Percentiles rank a stretch among this genome's conserved stretches.
These are phyloP conservation scores for Parapristionchus giblindavisi DNA, from an alignment of 2,888 invertebrate species.

Conservation along the genomic window DNA sequence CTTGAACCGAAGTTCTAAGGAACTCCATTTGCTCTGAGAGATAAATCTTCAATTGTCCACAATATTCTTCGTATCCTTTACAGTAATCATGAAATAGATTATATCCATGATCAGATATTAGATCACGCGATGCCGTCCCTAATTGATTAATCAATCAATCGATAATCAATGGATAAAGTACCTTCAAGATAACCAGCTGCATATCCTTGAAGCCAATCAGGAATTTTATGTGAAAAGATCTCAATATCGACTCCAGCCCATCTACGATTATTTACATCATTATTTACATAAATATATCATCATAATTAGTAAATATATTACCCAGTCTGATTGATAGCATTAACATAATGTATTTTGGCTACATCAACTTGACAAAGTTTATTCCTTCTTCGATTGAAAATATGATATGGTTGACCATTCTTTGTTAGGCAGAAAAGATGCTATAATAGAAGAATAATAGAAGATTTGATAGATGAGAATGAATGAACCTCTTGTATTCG, in stretches of 20 bases:
- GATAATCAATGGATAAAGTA: neutral
- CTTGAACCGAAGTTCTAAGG: neutral
- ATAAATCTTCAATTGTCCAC: constrained; percentile 11
- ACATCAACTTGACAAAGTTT: constrained; percentile 6
- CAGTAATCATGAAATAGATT: constrained; percentile 16
- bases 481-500: neutral
- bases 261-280: neutral
- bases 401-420: constrained; percentile 6
- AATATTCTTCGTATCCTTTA: constrained; percentile 1
- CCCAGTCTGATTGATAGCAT: constrained; percentile 27
- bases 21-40: constrained; percentile 8
- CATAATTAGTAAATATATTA: neutral
- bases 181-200: constrained; percentile 34
- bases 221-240: constrained; percentile 1
- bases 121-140: constrained; percentile 15
- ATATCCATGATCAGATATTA: constrained; percentile 16
- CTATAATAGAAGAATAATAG: neutral
- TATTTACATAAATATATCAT: neutral
- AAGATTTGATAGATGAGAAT: neutral
- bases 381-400: no score
- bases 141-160: neutral
- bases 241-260: constrained; percentile 30
- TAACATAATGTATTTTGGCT: constrained; percentile 10
- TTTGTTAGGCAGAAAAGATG: neutral
- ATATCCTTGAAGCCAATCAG: constrained; percentile 25